Conservation (phyloP, 2,797 vertebrate genomes). For the Cyclura pinguis region DNA sequence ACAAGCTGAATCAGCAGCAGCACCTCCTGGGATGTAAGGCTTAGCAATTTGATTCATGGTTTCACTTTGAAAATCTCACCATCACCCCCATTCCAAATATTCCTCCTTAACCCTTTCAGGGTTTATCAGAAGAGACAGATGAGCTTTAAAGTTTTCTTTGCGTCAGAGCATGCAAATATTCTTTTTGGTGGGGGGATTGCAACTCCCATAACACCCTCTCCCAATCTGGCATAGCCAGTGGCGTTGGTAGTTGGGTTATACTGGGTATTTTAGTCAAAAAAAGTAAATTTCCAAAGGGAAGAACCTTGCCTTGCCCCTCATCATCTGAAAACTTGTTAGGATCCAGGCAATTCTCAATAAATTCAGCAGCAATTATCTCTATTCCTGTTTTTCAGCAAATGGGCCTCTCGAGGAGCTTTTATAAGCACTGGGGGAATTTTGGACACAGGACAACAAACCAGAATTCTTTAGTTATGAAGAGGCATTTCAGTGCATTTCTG, state of each 20-base stretch:
- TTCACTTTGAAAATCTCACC: rapidly evolving
- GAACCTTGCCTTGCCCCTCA: neutral
- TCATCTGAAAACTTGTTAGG: neutral
- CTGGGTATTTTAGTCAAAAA: no score
- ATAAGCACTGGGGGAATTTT: neutral
- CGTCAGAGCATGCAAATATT: no score
- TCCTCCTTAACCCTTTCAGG: neutral
- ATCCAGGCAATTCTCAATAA: neutral
- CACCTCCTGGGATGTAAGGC: neutral
- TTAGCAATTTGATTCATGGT: neutral
- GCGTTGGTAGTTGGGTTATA: no score
- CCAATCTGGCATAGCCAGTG: no score
- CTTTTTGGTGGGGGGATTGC: no score
- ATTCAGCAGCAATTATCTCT: neutral
- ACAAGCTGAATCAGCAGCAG: neutral
- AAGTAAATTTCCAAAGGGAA: no score
- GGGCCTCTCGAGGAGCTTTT: neutral
- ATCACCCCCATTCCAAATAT: neutral
- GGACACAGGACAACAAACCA: neutral
- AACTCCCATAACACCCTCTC: no score
- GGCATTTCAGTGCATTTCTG: no score
- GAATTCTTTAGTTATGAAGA: neutral
- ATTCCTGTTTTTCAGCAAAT: neutral
- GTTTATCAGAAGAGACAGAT: rapidly evolving
- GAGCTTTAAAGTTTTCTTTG: rapidly evolving